Evolutionary conservation across 2,888 invertebrate genomes (phyloP), one percentile per base, ranked within the genome.

Genomic region (Leptinotarsa peninsularis): DNA sequence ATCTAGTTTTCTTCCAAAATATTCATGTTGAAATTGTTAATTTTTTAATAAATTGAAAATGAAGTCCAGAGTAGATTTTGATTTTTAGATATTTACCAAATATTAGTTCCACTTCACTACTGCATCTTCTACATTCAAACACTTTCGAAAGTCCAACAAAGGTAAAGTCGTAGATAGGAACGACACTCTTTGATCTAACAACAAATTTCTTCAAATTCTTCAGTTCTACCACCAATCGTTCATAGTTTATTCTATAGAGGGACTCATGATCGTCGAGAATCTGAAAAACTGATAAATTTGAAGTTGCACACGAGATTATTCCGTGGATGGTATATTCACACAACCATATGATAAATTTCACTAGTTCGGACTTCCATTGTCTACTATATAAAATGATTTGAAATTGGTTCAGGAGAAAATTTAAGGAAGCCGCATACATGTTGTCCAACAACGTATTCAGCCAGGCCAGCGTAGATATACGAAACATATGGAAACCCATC

Each of bases 181-280:
- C 73, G 60, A 76, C 71, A 71, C 71, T 76, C 72, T 77, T 80
- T 60, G 82, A 80, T 78, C 81, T 82, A 18, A 83, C 77, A 58
- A 82, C 82, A 69, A 82, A 75, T 76, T 80, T 82, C 50, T 76
- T 78, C 27, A 82, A 73, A 77, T 79, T 78, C 67, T 77, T 71
- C 66, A 82, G 50, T 49, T 74, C 66, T 50, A 67, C 71, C n/a
- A 80, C 77, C 43, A 81, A 73, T 60, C 69, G 66, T 73, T 79
- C 77, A 73, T 79, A 82, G 50, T 77, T 54, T 17, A 77, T 68
- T 52, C 72, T 75, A 18, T 63, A 63, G 33, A 5, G 50, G 58
- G 68, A 70, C 18, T 75, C 73, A n/a, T 43, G 43, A 43, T 75
- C 76, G 49, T 78, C 73, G 54, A 49, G 67, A 54, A 78, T 73